Percentiles rank a stretch among this genome's conserved stretches.
phyloP scores from a whole-genome alignment of 37 sponge, comb jelly and placozoan species.

The Tethya wilhelma region DNA sequence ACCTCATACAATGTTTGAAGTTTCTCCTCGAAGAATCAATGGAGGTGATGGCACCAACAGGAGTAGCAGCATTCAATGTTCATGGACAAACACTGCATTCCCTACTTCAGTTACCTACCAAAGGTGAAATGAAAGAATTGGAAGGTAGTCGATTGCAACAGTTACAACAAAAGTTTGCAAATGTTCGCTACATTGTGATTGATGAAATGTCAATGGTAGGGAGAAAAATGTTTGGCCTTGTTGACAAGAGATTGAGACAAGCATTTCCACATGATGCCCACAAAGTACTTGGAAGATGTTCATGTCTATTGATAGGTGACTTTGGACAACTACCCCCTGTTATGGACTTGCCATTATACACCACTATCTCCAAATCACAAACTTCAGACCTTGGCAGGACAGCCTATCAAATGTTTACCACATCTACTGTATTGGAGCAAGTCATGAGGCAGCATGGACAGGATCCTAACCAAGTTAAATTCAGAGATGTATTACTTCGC shows the following conservation, averaged over 20 bases:
- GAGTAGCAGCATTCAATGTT: constrained; percentile 59
- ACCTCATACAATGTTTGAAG: constrained; percentile 47
- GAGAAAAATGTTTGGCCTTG: constrained; percentile 48
- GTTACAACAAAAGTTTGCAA: background rate
- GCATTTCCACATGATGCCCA: constrained; percentile 43
- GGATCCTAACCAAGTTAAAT: constrained; percentile 11
- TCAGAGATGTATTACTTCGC: constrained; percentile 27
- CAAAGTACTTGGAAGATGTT: constrained; percentile 47
- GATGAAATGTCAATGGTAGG: constrained; percentile 44
- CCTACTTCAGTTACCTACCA: constrained; percentile 25
- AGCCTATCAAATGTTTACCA: constrained; percentile 33
- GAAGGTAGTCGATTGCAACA: constrained; percentile 25
- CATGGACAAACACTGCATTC: constrained; percentile 54
- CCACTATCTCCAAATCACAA: background rate
- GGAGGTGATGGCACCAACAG: constrained; percentile 55
- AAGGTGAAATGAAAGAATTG: constrained; percentile 46
- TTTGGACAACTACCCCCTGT: constrained; percentile 53
- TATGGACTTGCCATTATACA: constrained; percentile 9
- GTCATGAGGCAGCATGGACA: constrained; percentile 9
- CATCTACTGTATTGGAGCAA: constrained; percentile 6
- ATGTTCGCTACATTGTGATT: background rate
- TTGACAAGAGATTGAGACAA: constrained; percentile 6
- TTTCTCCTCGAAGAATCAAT: constrained; percentile 21
- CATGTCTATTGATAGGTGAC: constrained; percentile 52
- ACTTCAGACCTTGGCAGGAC: constrained; percentile 13